A percentile compares a stretch with the other conserved stretches of the same genome.
These are phyloP conservation scores for Trichogramma evanescens DNA, from an alignment of 2,888 invertebrate species.

Conservation along the genomic window DNA sequence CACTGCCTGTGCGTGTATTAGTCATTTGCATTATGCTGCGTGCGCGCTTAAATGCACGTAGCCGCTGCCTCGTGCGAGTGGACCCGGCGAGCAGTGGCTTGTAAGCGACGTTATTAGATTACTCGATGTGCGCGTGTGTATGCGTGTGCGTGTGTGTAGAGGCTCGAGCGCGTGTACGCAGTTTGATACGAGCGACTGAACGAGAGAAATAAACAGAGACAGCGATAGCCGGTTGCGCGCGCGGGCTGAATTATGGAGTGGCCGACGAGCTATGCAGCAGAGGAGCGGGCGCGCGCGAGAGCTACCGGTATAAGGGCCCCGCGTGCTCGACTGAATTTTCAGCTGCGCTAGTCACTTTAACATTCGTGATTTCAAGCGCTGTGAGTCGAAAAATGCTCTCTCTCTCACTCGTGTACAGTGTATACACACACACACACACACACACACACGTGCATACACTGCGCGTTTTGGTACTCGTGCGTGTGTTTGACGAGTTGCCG, in stretches of 20 bases:
- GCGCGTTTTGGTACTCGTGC: too few relatives aligned
- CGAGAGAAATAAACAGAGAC: constrained; percentile 15
- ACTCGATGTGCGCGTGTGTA: constrained; percentile 1
- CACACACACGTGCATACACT: too few relatives aligned
- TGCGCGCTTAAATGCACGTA: constrained; percentile 10
- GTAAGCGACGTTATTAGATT: constrained; percentile 23
- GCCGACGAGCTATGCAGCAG: too few relatives aligned
- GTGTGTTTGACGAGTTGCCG: too few relatives aligned
- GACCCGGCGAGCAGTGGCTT: constrained; percentile 9
- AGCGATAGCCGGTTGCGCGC: background rate
- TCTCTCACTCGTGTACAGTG: too few relatives aligned
- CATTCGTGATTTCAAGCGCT: too few relatives aligned
- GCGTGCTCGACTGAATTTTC: too few relatives aligned
- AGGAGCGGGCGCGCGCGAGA: background rate
- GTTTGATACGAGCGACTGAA: background rate
- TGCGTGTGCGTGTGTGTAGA: background rate
- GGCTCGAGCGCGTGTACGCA: too few relatives aligned
- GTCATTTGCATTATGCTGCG: constrained; percentile 19
- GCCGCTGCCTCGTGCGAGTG: background rate
- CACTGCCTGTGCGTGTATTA: constrained; percentile 2
- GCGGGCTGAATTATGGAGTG: constrained; percentile 3
- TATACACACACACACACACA: too few relatives aligned
- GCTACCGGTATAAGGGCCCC: too few relatives aligned
- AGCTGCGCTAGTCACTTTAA: too few relatives aligned
- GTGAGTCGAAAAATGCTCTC: too few relatives aligned